Conservation (phyloP, 92 coral and sea anemone genomes). For the Pocillopora meandrina region DNA sequence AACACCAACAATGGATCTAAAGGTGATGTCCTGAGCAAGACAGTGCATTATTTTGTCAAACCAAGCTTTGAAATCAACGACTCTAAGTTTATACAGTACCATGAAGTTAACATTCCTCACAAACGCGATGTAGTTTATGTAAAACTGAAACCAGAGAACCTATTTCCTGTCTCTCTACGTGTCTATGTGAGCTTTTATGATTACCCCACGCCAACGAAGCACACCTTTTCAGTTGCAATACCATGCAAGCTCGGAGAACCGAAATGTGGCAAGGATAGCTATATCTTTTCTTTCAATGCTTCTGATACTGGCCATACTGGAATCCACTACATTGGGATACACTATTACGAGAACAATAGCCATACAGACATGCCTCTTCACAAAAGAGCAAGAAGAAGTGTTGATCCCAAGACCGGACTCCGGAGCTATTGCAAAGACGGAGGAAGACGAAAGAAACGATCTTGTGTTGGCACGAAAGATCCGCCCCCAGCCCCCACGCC, state of each 20-base stretch:
- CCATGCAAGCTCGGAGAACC: conserved; percentile 31
- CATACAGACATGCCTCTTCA: not conserved
- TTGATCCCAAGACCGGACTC: not conserved
- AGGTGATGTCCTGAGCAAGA: not conserved
- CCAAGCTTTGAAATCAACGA: conserved; percentile 23
- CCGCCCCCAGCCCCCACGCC: conserved; percentile 61
- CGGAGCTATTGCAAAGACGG: conserved; percentile 29
- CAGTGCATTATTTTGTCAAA: conserved; percentile 17
- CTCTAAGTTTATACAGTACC: conserved; percentile 25
- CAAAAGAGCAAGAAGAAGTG: not conserved
- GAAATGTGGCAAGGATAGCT: conserved; percentile 54
- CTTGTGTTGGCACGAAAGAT: conserved; percentile 65
- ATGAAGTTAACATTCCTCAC: conserved; percentile 21
- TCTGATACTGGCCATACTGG: conserved; percentile 59
- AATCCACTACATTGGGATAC: conserved; percentile 68
- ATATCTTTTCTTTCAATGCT: conserved; percentile 46
- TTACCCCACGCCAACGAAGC: conserved; percentile 42
- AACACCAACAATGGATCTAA: not conserved
- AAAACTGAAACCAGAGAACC: not conserved
- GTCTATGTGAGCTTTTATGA: conserved; percentile 43
- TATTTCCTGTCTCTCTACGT: conserved; percentile 18
- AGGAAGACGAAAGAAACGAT: conserved; percentile 55
- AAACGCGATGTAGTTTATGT: conserved; percentile 7
- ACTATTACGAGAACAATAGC: conserved; percentile 30
- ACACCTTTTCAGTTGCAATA: conserved; percentile 26